A percentile compares a stretch with the other conserved stretches of the same genome.
These are phyloP conservation scores for Pseudococcus viburni DNA, from an alignment of 2,888 invertebrate genomes.

Conservation along the genomic window DNA sequence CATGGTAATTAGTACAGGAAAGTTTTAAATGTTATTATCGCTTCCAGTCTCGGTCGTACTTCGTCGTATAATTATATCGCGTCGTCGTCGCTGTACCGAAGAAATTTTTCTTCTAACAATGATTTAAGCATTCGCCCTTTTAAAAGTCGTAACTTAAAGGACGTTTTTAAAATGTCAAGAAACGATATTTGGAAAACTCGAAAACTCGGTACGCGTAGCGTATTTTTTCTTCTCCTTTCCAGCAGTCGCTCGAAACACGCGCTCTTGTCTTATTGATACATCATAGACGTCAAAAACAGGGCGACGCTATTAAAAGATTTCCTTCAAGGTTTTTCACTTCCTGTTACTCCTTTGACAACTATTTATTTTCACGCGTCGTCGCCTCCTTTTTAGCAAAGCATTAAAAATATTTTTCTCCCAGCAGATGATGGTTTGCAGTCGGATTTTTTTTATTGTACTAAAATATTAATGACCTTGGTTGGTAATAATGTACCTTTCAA, in stretches of 20 bases:
- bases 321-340: slow-evolving; percentile 50
- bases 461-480: slow-evolving; percentile 53
- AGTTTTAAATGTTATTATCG: slow-evolving; percentile 49
- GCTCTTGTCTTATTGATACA: slow-evolving; percentile 53
- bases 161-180: slow-evolving; percentile 58
- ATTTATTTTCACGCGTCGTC: slow-evolving; percentile 58
- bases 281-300: slow-evolving; percentile 57
- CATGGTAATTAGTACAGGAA: slow-evolving; percentile 32
- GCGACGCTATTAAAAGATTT: slow-evolving; percentile 57
- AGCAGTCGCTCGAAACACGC: neutral
- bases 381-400: slow-evolving; percentile 40
- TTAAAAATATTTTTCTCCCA: slow-evolving; percentile 31
- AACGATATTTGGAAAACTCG: slow-evolving; percentile 41
- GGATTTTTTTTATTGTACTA: slow-evolving; percentile 44
- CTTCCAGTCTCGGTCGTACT: neutral
- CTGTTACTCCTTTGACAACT: slow-evolving; percentile 50
- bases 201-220: slow-evolving; percentile 21
- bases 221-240: neutral
- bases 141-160: neutral
- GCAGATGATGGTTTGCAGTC: neutral
- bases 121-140: slow-evolving; percentile 52
- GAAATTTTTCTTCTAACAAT: slow-evolving; percentile 33
- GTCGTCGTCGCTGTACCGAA: slow-evolving; percentile 30
- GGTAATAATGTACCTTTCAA: slow-evolving; percentile 46
- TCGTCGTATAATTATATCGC: slow-evolving; percentile 14